These are phyloP conservation scores for Barbus barbus DNA, from an alignment of 2,113 vertebrate species.

Conservation along the genomic window DNA sequence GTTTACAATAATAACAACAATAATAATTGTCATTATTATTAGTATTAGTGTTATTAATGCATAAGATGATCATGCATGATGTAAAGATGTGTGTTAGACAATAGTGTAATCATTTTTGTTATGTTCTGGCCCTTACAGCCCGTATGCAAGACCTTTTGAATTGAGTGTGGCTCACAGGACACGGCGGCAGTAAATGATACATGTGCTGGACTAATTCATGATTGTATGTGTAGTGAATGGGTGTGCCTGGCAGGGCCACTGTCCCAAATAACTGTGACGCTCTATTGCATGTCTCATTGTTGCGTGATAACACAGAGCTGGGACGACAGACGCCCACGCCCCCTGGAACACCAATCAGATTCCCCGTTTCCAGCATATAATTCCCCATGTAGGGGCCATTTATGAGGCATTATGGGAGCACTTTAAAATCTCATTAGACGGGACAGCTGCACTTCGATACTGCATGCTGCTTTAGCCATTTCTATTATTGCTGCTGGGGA, in stretches of 20 bases:
- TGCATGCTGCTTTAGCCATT: slow-evolving; percentile 51
- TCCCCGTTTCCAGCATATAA: slow-evolving; percentile 36
- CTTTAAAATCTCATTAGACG: slow-evolving; percentile 58
- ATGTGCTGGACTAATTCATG: slow-evolving; percentile 48
- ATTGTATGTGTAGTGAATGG: slow-evolving; percentile 55
- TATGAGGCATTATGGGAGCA: slow-evolving; percentile 57
- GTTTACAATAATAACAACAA: neutral
- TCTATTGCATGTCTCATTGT: slow-evolving; percentile 52
- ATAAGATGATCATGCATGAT: neutral
- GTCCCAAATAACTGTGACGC: slow-evolving; percentile 54
- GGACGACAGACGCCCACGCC: slow-evolving; percentile 41
- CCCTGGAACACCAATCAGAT: slow-evolving; percentile 48
- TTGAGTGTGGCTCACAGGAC: slow-evolving; percentile 4
- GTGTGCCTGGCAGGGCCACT: slow-evolving; percentile 50
- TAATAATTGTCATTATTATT: neutral
- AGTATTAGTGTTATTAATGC: neutral
- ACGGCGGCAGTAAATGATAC: slow-evolving; percentile 44
- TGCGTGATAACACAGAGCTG: slow-evolving; percentile 47
- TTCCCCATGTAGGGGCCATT: slow-evolving; percentile 54
- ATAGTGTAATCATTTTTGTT: neutral
- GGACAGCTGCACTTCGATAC: slow-evolving; percentile 56
- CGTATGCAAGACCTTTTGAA: slow-evolving; percentile 34
- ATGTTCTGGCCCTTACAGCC: slow-evolving; percentile 6
- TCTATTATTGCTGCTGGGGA: slow-evolving; percentile 56
- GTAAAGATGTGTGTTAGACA: neutral